A percentile compares a stretch with the other conserved stretches of the same genome.
Evolutionary conservation across 92 coral and sea anemone genomes (phyloP).

Genomic region (Zoanthus gigantus): DNA sequence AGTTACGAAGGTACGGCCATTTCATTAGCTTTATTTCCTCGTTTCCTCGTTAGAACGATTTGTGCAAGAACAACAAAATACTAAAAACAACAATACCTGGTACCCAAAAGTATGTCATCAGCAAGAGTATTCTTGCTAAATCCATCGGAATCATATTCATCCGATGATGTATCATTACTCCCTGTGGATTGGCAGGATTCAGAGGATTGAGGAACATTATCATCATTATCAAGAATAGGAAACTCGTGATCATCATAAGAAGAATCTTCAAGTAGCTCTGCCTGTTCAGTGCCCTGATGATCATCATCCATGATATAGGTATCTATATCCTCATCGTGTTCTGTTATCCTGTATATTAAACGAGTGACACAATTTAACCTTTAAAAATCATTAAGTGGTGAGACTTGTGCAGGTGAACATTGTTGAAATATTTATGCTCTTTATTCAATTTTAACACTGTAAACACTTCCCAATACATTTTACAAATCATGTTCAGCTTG

Average conservation of each 20-base stretch:
- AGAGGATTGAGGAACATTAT: constrained; percentile 47
- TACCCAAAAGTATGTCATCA: constrained; percentile 51
- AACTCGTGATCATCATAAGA: constrained; percentile 41
- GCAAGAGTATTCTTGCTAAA: constrained; percentile 49
- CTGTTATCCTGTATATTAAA: constrained; percentile 50
- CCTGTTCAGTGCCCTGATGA: constrained; percentile 43
- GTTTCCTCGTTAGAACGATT: constrained; percentile 30
- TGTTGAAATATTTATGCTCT: constrained; percentile 45
- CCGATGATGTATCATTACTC: constrained; percentile 47
- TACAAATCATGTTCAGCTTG: constrained; percentile 46
- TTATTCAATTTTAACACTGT: constrained; percentile 46
- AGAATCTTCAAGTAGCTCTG: constrained; percentile 47
- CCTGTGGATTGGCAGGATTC: constrained; percentile 48
- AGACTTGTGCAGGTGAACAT: constrained; percentile 48
- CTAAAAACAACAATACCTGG: constrained; percentile 45
- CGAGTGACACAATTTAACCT: constrained; percentile 47
- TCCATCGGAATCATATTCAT: constrained; percentile 49
- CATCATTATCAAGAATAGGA: constrained; percentile 43
- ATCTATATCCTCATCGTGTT: constrained; percentile 45
- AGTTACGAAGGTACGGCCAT: constrained; percentile 46
- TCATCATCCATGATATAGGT: constrained; percentile 50
- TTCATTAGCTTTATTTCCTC: constrained; percentile 42
- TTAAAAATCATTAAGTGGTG: constrained; percentile 46
- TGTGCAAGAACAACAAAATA: constrained; percentile 41
- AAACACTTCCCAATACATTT: constrained; percentile 40